Base-by-base conservation (phyloP, 2,113 vertebrate species). In the Oenanthe melanoleuca region DNA sequence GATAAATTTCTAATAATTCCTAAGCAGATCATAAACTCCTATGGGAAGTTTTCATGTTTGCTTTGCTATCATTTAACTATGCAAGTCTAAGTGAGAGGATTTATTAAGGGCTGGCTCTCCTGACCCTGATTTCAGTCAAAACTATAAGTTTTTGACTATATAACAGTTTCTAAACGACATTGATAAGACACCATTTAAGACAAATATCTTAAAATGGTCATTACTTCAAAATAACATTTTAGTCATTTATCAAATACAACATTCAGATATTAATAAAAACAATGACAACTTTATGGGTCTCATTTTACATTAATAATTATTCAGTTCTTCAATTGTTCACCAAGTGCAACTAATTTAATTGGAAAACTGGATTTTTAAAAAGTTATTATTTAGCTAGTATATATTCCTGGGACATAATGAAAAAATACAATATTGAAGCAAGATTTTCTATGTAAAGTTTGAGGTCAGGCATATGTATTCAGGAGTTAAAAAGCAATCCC, bases 11-110 rank as follows among this genome's bases (percentile, higher is more conserved):
- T 55, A 73, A 64, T 89, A 84, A 74, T 74, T 81, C 55, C 59
- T 59, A 93, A 86, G 29, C 23, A 95, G 69, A 93, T 56, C 42
- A 15, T 87, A 81, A 96, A 80, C 24, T 91, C 14, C 29, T 89
- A 9, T 47, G 53, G 56, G 42, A 40, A 93, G 77, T 89, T 96
- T 85, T 33, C 12, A 80, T 74, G 7, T 90, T 87, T 94, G 17
- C 24, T 89, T 86, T 89, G 19, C 13, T 65, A 21, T 37, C 15
- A 49, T 81, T 78, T 92, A 52, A 33, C 18, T 66, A 2, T 69
- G 42, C 6, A 69, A 86, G 15, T 15, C 16, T 71, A 79, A 91
- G 31, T 60, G 49, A 89, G 28, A 19, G 80, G 29, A 63, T 70
- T 60, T 63, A 47, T 73, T 88, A 38, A 78, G 13, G 18, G 55